Conservation (phyloP, 2,888 invertebrate species). For the Dryococelus australis region DNA sequence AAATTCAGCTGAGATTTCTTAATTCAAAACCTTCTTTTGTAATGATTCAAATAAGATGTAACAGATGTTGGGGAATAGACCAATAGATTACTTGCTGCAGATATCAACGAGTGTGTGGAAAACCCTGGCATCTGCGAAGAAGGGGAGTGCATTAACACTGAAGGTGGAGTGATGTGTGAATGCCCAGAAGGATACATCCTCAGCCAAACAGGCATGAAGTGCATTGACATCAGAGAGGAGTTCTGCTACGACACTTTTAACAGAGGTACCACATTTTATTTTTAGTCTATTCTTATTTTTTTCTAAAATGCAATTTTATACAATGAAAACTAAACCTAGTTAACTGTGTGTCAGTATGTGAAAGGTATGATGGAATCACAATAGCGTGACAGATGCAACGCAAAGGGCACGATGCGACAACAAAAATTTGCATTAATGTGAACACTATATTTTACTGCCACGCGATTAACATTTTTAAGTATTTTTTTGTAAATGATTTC, state of each 20-base stretch:
- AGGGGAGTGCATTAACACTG: constrained; percentile 81
- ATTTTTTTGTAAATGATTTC: too few species aligned
- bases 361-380: too few species aligned
- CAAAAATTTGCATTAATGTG: too few species aligned
- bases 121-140: constrained; percentile 78
- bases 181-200: constrained; percentile 79
- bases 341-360: background rate
- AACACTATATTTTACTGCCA: too few species aligned
- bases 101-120: constrained; percentile 81
- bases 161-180: constrained; percentile 82
- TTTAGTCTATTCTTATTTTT: background rate
- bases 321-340: background rate
- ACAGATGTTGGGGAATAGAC: too few species aligned
- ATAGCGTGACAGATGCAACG: too few species aligned
- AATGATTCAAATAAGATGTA: too few species aligned
- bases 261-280: constrained; percentile 49
- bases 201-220: constrained; percentile 72
- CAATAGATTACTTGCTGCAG: constrained; percentile 59
- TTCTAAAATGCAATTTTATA: background rate
- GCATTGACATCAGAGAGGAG: constrained; percentile 78
- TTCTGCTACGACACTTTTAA: constrained; percentile 70
- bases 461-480: too few species aligned
- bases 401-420: too few species aligned
- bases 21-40: too few species aligned
- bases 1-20: too few species aligned